These are phyloP conservation scores for Eupithecia insigniata DNA, from an alignment of 2,888 invertebrate genomes.

Conservation along the genomic window DNA sequence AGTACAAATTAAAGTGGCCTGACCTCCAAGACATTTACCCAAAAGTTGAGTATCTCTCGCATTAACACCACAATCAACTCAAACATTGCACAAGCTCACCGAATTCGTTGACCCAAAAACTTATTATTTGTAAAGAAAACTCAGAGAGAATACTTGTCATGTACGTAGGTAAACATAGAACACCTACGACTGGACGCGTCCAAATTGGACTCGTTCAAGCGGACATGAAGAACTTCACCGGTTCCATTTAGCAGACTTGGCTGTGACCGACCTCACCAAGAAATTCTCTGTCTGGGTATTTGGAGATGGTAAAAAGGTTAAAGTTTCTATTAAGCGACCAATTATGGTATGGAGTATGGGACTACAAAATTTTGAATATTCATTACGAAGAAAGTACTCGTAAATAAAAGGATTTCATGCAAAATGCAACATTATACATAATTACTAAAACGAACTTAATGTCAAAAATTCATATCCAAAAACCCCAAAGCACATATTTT, in stretches of 20 bases:
- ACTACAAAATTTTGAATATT: background rate
- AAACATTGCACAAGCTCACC: background rate
- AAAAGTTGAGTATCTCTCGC: background rate
- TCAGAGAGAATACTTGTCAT: background rate
- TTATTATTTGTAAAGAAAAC: background rate
- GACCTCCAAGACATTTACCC: background rate
- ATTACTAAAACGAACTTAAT: too few species aligned
- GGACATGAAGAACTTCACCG: constrained; percentile 47
- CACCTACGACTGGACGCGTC: constrained; percentile 42
- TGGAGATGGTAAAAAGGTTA: constrained; percentile 19
- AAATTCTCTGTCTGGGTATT: constrained; percentile 38
- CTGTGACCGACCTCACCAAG: constrained; percentile 42
- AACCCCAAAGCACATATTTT: too few species aligned
- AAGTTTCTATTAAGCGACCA: background rate
- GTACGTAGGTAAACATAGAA: constrained; percentile 13
- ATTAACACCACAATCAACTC: background rate
- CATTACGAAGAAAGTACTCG: background rate
- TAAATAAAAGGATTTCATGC: background rate
- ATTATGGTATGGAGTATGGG: background rate
- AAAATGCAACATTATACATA: background rate
- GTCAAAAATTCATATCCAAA: too few species aligned
- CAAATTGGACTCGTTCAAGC: constrained; percentile 58
- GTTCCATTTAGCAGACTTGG: constrained; percentile 51
- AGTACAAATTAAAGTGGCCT: background rate
- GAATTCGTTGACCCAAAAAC: background rate